Evolutionary conservation across 1,140 invertebrate genomes (phyloP).

Genomic region (Aethina tumida): DNA sequence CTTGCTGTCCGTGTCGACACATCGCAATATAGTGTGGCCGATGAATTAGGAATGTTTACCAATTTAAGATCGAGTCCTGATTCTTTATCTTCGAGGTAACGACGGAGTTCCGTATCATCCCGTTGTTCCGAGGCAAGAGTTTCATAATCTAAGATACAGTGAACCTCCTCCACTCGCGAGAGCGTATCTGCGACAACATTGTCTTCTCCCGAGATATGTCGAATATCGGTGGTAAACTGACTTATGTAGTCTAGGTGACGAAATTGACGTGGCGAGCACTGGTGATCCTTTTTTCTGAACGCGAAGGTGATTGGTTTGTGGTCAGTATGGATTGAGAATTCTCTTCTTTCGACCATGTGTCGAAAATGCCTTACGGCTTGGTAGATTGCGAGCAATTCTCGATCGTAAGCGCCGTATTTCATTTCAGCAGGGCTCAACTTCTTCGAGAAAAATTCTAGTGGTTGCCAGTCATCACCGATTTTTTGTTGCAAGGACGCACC

Average conservation of each 20-base stretch:
- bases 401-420: conserved; percentile 36
- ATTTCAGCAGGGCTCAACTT: conserved; percentile 29
- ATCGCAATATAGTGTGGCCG: too few species aligned
- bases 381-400: conserved; percentile 41
- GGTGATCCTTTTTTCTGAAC: conserved; percentile 25
- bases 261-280: conserved; percentile 24
- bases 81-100: too few species aligned
- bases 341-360: conserved; percentile 25
- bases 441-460: conserved; percentile 15
- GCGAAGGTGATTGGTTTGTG: conserved; percentile 35
- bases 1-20: too few species aligned
- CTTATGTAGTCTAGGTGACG: conserved; percentile 27
- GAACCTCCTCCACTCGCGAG: conserved; percentile 23
- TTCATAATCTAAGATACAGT: conserved; percentile 16
- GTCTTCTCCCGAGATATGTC: conserved; percentile 26
- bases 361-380: conserved; percentile 26
- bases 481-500: conserved; percentile 28
- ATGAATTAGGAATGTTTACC: too few species aligned
- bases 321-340: conserved; percentile 33
- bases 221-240: conserved; percentile 32
- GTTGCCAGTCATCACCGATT: conserved; percentile 13
- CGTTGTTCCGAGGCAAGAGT: conserved; percentile 5
- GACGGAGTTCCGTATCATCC: too few species aligned
- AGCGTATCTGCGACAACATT: conserved; percentile 29
- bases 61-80: too few species aligned